phyloP scores from a whole-genome alignment of 2,888 invertebrate genomes.

The Choreutis nemorana region DNA sequence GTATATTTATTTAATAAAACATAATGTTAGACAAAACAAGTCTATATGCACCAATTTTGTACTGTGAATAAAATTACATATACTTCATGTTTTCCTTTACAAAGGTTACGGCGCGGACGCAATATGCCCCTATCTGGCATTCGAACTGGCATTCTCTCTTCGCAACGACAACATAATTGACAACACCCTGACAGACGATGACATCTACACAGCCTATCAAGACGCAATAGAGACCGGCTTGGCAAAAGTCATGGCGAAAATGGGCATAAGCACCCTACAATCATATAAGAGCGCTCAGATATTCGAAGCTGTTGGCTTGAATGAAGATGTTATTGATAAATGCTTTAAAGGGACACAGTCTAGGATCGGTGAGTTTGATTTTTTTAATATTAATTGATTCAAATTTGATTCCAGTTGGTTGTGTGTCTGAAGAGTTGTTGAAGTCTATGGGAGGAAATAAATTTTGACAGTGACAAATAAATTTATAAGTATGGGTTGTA shows the following conservation, averaged over 20 bases:
- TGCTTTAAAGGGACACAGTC: constrained; percentile 86
- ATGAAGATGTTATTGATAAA: constrained; percentile 90
- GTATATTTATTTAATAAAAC: no score
- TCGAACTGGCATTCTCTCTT: constrained; percentile 89
- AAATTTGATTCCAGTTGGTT: no score
- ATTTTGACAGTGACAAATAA: no score
- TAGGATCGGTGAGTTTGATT: constrained; percentile 58
- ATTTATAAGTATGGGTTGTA: no score
- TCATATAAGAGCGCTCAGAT: constrained; percentile 99
- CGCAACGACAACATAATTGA: constrained; percentile 88
- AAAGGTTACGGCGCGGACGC: constrained; percentile 93
- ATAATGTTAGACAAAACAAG: no score
- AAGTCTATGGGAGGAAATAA: no score
- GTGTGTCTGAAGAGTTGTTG: no score
- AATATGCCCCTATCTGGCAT: constrained; percentile 95
- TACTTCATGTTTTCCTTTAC: no score
- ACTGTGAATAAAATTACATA: no score
- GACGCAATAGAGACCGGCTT: constrained; percentile 88
- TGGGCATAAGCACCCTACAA: constrained; percentile 99
- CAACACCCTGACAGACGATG: constrained; percentile 75
- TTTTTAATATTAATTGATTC: constrained; percentile 1
- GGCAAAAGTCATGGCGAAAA: constrained; percentile 90
- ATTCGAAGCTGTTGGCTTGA: constrained; percentile 97
- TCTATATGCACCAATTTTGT: no score
- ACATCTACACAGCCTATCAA: constrained; percentile 87